phyloP scores from a whole-genome alignment of 2,888 invertebrate genomes.

The Heteromyza rotundicornis region DNA sequence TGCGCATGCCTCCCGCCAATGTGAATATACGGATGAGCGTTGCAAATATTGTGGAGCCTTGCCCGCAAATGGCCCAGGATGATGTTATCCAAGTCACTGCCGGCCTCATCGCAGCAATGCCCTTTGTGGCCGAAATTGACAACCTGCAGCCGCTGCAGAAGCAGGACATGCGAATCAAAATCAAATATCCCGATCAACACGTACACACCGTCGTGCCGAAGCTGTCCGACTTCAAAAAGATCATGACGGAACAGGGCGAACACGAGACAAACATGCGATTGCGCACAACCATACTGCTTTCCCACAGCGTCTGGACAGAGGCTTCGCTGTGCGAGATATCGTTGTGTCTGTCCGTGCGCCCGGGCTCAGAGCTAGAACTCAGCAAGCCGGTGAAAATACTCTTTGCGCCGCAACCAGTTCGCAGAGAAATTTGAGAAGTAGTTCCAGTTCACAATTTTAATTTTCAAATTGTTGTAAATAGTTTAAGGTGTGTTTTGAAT shows the following conservation, averaged over 20 bases:
- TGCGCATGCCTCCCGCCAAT: slow-evolving; percentile 73
- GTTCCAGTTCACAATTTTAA: no score
- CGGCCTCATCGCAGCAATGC: slow-evolving; percentile 86
- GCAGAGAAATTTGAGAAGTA: slow-evolving; percentile 78
- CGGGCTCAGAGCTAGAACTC: slow-evolving; percentile 73
- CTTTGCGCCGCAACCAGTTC: slow-evolving; percentile 87
- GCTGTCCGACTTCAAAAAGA: slow-evolving; percentile 75
- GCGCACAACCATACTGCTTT: slow-evolving; percentile 85
- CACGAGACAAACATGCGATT: slow-evolving; percentile 67
- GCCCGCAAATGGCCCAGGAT: slow-evolving; percentile 77
- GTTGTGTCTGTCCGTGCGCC: slow-evolving; percentile 77
- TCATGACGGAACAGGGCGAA: slow-evolving; percentile 67
- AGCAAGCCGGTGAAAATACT: slow-evolving; percentile 86
- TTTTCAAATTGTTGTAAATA: no score
- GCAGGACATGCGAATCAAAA: slow-evolving; percentile 78
- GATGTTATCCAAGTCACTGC: slow-evolving; percentile 89
- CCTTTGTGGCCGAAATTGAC: slow-evolving; percentile 84
- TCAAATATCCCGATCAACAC: slow-evolving; percentile 91
- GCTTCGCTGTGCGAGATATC: slow-evolving; percentile 87
- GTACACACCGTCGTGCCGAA: slow-evolving; percentile 83
- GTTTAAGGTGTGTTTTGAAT: no score
- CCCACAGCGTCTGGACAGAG: slow-evolving; percentile 88
- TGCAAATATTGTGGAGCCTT: slow-evolving; percentile 84
- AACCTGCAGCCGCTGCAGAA: slow-evolving; percentile 77
- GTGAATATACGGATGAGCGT: slow-evolving; percentile 78